phyloP scores from a whole-genome alignment of 2,797 vertebrate genomes.

The Enteromius paludinosus region DNA sequence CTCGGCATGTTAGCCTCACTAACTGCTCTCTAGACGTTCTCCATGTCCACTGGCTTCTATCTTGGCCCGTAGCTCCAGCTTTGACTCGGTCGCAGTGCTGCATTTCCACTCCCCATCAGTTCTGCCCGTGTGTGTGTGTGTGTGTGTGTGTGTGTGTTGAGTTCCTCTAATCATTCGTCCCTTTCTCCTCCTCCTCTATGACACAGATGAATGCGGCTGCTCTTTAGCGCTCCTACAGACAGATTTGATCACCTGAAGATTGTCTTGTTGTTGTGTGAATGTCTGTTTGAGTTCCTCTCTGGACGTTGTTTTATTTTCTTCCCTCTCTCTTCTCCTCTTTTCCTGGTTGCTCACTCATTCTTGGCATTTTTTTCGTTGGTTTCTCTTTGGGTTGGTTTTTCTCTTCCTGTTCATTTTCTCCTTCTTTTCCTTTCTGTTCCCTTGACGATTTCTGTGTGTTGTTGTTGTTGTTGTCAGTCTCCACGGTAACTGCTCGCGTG shows the following conservation, averaged over 20 bases:
- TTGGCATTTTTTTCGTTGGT: constrained; percentile 44
- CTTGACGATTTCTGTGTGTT: constrained; percentile 86
- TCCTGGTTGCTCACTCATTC: constrained; percentile 50
- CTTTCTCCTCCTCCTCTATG: constrained; percentile 40
- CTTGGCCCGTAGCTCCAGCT: constrained; percentile 39
- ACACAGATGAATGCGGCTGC: constrained; percentile 40
- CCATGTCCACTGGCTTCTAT: constrained; percentile 25
- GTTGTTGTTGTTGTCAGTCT: constrained; percentile 86
- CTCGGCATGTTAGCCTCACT: constrained; percentile 40
- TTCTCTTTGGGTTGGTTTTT: constrained; percentile 55
- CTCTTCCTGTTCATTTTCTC: constrained; percentile 75
- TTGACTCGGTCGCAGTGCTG: constrained; percentile 24
- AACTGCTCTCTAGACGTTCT: constrained; percentile 38
- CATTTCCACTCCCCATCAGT: constrained; percentile 21
- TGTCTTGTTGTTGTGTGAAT: constrained; percentile 23
- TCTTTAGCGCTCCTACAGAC: constrained; percentile 42
- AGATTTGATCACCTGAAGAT: constrained; percentile 42
- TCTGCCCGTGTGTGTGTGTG: background rate
- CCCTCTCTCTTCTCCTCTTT: constrained; percentile 12
- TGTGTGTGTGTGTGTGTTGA: constrained; percentile 10
- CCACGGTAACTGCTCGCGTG: constrained; percentile 88
- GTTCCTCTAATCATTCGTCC: constrained; percentile 41
- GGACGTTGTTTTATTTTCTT: constrained; percentile 13
- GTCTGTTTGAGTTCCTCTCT: constrained; percentile 4
- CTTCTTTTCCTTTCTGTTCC: constrained; percentile 83